Evolutionary conservation across 2,113 vertebrate species (phyloP).

Genomic region (Fulica atra): DNA sequence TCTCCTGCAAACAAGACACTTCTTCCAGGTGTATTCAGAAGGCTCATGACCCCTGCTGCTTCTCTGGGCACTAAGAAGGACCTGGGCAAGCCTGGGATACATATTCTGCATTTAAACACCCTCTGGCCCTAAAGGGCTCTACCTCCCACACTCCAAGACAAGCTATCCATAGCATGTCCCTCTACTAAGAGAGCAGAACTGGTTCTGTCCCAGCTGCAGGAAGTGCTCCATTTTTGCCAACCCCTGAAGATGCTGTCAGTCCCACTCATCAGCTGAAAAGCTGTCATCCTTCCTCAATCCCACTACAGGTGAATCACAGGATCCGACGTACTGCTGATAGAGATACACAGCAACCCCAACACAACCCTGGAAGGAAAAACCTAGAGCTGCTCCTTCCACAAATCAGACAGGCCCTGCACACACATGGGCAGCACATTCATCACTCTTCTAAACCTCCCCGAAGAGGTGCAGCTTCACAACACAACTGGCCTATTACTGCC

Average conservation of each 20-base stretch:
- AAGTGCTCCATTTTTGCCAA: neutral
- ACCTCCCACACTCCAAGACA: neutral
- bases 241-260: neutral
- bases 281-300: neutral
- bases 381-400: neutral
- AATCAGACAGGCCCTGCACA: neutral
- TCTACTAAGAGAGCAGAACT: neutral
- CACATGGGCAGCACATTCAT: neutral
- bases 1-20: neutral
- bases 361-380: neutral
- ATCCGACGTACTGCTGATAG: neutral
- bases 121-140: neutral
- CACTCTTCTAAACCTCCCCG: neutral
- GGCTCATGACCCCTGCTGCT: neutral
- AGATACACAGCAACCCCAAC: neutral
- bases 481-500: neutral
- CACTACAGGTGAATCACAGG: neutral
- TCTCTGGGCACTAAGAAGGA: neutral
- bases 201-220: neutral
- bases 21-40: neutral
- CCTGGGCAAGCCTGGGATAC: neutral
- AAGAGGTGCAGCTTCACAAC: constrained; percentile 7
- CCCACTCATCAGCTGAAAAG: neutral
- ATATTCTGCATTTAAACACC: neutral
- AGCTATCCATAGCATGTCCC: neutral